Base-by-base conservation (phyloP, 2,113 vertebrate species). In the Halichoerus grypus region DNA sequence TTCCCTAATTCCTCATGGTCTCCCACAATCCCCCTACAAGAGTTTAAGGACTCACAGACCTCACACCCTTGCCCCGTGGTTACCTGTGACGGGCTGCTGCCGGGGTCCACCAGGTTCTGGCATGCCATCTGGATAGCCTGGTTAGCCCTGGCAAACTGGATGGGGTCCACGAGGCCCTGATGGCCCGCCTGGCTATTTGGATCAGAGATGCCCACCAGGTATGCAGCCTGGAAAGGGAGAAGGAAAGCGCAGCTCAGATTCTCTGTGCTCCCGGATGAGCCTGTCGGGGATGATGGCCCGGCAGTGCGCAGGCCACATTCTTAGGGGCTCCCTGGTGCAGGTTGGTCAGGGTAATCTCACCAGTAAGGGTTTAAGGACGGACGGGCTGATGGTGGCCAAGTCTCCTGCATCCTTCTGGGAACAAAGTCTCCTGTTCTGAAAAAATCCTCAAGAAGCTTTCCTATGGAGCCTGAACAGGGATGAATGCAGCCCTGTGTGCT, bases 101-200 rank as follows among this genome's bases (percentile, higher is more conserved):
- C 99, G 4, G 99, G 99, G 93, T 99, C 99, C 59, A 99, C 99
- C 96, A 99, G 98, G 94, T 99, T 99, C 98, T 99, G 99, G 96
- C 99, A 99, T 0, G 99, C 99, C 99, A 99, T 99, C 98, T 99
- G 99, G 98, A 99, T 99, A 0, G 99, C 99, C 95, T 99, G 99
- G 97, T 99, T 99, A 92, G 99, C 99, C 95, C 99, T 99, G 88
- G 99, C 99, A 98, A 99, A 99, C 74, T 99, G 99, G 98, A 99
- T 99, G 10, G 99, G 99, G 97, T 99, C 99, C 83, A 99, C 99
- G 0, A 99, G 99, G 28, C 99, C 99, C 97, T 99, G 99, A 61
- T 99, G 99, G 59, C 99, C 99, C 0, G 99, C 99, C 97, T 99
- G 99, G 97, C 99, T 99, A 97, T 99, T 99, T 2, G 99, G 99